These are phyloP conservation scores for Prostheceraeus crozeri DNA, from an alignment of 2,888 invertebrate species.

Conservation along the genomic window DNA sequence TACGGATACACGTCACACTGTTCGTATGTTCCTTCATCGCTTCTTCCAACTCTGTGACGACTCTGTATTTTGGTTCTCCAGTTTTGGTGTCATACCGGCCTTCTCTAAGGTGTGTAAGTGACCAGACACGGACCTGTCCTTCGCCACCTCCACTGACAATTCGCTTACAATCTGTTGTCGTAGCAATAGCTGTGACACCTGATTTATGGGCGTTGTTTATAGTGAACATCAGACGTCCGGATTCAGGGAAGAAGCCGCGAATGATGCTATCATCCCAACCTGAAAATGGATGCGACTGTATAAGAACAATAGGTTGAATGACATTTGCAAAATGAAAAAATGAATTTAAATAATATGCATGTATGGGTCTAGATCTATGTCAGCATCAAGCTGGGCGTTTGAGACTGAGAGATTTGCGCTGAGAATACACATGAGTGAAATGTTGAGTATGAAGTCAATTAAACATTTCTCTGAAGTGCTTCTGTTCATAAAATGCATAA, in stretches of 20 bases:
- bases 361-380: too few relatives aligned
- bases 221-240: constrained; percentile 71
- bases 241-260: constrained; percentile 59
- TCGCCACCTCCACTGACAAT: constrained; percentile 82
- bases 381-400: too few relatives aligned
- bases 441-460: too few relatives aligned
- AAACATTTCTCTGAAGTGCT: too few relatives aligned
- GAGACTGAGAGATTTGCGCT: too few relatives aligned
- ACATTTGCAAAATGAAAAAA: too few relatives aligned
- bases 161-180: constrained; percentile 65
- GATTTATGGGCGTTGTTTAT: constrained; percentile 82
- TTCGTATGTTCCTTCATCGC: constrained; percentile 84
- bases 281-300: too few relatives aligned
- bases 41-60: constrained; percentile 60
- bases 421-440: too few relatives aligned
- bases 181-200: constrained; percentile 73
- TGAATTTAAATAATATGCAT: too few relatives aligned
- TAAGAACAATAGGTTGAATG: constrained; percentile 23
- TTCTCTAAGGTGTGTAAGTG: too few relatives aligned
- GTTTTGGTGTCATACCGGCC: constrained; percentile 43
- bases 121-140: constrained; percentile 66
- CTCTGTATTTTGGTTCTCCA: not conserved
- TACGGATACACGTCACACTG: constrained; percentile 72
- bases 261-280: constrained; percentile 59
- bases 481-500: too few relatives aligned